Evolutionary conservation across 2,888 invertebrate species (phyloP).

Genomic region (Noctuana brunneofusca): DNA sequence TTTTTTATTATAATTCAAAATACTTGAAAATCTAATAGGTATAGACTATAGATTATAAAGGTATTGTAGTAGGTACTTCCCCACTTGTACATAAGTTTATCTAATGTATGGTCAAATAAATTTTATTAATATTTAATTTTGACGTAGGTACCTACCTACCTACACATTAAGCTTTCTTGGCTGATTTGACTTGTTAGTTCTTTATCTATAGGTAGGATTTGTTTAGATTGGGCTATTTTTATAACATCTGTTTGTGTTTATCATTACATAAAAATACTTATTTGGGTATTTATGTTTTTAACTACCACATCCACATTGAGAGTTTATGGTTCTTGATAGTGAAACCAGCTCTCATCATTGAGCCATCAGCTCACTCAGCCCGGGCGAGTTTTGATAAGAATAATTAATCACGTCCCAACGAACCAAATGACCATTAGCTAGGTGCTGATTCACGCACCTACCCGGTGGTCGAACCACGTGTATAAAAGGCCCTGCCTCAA

Average conservation of each 20-base stretch:
- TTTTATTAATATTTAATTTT: too few species aligned
- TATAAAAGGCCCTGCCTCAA: constrained; percentile 49
- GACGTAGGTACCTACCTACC: too few species aligned
- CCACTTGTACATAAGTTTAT: too few species aligned
- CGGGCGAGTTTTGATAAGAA: constrained; percentile 67
- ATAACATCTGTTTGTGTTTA: too few species aligned
- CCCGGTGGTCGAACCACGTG: constrained; percentile 58
- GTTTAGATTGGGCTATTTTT: too few species aligned
- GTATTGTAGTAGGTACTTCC: too few species aligned
- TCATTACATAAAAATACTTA: background rate
- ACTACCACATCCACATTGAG: constrained; percentile 16
- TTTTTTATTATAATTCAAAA: constrained; percentile 3
- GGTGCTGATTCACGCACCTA: constrained; percentile 67
- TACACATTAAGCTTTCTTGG: too few species aligned
- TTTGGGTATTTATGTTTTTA: background rate
- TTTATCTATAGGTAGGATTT: too few species aligned
- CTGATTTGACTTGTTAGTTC: too few species aligned
- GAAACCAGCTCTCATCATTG: constrained; percentile 67
- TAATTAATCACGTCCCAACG: constrained; percentile 72
- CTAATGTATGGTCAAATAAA: too few species aligned
- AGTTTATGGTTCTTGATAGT: constrained; percentile 1
- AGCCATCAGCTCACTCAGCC: constrained; percentile 62
- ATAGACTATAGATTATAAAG: too few species aligned
- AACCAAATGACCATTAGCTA: constrained; percentile 73
- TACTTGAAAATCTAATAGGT: too few species aligned